Percentiles rank a stretch among this genome's conserved stretches.
These are phyloP conservation scores for Enoplosus armatus DNA, from an alignment of 2,797 vertebrate genomes.

Conservation along the genomic window DNA sequence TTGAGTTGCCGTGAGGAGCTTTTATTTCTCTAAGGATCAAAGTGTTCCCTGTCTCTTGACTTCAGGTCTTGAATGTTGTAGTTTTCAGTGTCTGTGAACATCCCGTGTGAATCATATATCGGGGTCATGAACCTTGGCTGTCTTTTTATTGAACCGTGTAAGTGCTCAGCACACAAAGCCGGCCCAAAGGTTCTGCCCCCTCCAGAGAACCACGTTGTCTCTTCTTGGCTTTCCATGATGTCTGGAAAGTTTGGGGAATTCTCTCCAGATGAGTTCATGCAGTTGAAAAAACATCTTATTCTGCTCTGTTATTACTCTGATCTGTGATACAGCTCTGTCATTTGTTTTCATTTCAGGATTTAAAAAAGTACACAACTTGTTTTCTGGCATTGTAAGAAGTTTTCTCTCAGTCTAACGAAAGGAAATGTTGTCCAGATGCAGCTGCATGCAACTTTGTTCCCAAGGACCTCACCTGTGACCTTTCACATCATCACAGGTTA, in stretches of 20 bases:
- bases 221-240: conserved; percentile 30
- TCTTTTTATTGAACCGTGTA: conserved; percentile 71
- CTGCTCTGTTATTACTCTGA: conserved; percentile 4
- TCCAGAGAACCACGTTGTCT: conserved; percentile 42
- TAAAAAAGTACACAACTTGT: background rate
- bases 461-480: conserved; percentile 98
- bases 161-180: conserved; percentile 73
- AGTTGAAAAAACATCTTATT: background rate
- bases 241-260: conserved; percentile 45
- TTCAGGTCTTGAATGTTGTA: background rate
- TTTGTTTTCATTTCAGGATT: conserved; percentile 1
- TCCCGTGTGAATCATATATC: conserved; percentile 51
- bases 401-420: conserved; percentile 4
- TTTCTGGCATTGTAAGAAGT: background rate
- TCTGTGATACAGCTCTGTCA: background rate
- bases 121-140: conserved; percentile 75
- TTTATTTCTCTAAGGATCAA: conserved; percentile 1
- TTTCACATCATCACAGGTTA: conserved; percentile 95
- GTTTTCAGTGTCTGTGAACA: conserved; percentile 19
- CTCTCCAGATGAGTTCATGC: conserved; percentile 37
- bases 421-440: conserved; percentile 36
- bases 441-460: conserved; percentile 88
- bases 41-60: background rate
- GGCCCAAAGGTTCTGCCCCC: conserved; percentile 78
- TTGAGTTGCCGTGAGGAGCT: conserved; percentile 1